phyloP scores from a whole-genome alignment of 2,797 vertebrate genomes.

The Esox lucius region DNA sequence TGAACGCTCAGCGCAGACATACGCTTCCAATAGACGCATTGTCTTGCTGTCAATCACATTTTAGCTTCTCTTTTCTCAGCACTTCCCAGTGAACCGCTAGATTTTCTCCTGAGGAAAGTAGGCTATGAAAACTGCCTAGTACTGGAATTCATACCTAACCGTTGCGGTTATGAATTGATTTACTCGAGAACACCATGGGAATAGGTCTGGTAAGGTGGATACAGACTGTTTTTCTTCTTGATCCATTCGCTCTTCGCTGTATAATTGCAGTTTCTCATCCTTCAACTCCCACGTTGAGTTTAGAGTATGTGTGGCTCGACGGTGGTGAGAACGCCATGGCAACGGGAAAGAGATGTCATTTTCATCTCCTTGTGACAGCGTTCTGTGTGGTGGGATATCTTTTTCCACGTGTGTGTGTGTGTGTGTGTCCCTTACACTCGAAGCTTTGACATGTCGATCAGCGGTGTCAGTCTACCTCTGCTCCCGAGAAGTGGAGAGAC shows the following conservation, averaged over 20 bases:
- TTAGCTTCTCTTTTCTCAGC: not conserved
- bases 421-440: not conserved
- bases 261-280: conserved; percentile 12
- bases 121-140: not conserved
- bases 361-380: not conserved
- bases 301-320: conserved; percentile 7
- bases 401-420: too few species aligned
- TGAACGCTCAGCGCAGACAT: not conserved
- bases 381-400: not conserved
- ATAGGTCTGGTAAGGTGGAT: not conserved
- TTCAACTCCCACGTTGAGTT: conserved; percentile 14
- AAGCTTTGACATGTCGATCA: conserved; percentile 14
- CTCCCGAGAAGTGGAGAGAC: not conserved
- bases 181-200: not conserved
- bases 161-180: not conserved
- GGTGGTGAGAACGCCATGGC: conserved; percentile 20
- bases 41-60: conserved; percentile 6
- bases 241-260: not conserved
- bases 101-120: not conserved
- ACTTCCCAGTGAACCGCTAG: not conserved
- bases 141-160: not conserved
- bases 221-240: not conserved
- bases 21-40: not conserved
- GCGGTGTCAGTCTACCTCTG: not conserved
- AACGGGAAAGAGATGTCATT: conserved; percentile 14